These are phyloP conservation scores for Cololabis saira DNA, from an alignment of 2,113 vertebrate genomes.

Conservation along the genomic window DNA sequence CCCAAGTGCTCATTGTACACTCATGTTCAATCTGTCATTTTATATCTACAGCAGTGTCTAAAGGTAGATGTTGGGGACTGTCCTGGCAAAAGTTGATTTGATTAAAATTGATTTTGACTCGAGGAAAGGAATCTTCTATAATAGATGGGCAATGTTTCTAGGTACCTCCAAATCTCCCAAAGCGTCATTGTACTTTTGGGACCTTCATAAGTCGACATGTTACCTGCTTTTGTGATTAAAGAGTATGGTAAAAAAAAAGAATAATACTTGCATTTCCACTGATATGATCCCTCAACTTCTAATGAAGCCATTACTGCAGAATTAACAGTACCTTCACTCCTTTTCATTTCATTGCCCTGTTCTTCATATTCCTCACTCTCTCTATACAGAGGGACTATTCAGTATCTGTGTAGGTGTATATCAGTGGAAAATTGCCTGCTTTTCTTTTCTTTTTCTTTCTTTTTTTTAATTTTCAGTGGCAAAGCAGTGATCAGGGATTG, in stretches of 20 bases:
- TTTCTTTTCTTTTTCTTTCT: too few species aligned
- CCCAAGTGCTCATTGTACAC: slow-evolving; percentile 29
- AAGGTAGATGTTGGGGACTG: slow-evolving; percentile 30
- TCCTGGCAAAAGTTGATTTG: slow-evolving; percentile 54
- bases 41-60: slow-evolving; percentile 39
- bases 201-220: slow-evolving; percentile 32
- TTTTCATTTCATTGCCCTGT: slow-evolving; percentile 25
- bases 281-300: slow-evolving; percentile 17
- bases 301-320: slow-evolving; percentile 31
- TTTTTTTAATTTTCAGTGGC: slow-evolving; percentile 33
- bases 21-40: slow-evolving; percentile 44
- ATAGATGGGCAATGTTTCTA: slow-evolving; percentile 53
- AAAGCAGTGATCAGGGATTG: slow-evolving; percentile 29
- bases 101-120: slow-evolving; percentile 81
- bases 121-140: slow-evolving; percentile 59
- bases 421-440: slow-evolving; percentile 24
- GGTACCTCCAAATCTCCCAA: slow-evolving; percentile 37
- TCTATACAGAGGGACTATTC: slow-evolving; percentile 15
- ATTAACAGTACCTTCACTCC: slow-evolving; percentile 6
- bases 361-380: slow-evolving; percentile 15
- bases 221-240: slow-evolving; percentile 5
- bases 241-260: background rate
- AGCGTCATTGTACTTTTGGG: slow-evolving; percentile 44
- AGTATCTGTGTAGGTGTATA: slow-evolving; percentile 56
- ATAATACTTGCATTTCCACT: slow-evolving; percentile 7